A percentile compares a stretch with the other conserved stretches of the same genome.
These are phyloP conservation scores for Cylloceria caligata DNA, from an alignment of 2,888 invertebrate species.

Conservation along the genomic window DNA sequence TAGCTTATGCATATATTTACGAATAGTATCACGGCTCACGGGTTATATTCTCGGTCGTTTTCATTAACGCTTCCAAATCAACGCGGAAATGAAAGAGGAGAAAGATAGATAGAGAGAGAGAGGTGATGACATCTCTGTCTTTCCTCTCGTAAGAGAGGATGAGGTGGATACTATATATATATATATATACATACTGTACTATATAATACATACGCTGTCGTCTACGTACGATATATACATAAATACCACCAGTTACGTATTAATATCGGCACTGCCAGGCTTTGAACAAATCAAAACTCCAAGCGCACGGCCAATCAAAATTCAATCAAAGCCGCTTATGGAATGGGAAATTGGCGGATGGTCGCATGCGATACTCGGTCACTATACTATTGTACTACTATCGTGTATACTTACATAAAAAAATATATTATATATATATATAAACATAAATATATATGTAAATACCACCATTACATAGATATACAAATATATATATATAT, in stretches of 20 bases:
- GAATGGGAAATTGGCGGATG: slow-evolving; percentile 56
- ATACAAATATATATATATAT: slow-evolving; percentile 20
- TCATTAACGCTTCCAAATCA: slow-evolving; percentile 54
- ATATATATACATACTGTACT: slow-evolving; percentile 22
- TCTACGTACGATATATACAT: slow-evolving; percentile 40
- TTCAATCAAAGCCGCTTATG: slow-evolving; percentile 71
- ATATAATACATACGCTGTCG: slow-evolving; percentile 56
- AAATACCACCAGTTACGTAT: slow-evolving; percentile 72
- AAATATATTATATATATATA: slow-evolving; percentile 5
- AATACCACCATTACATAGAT: no score
- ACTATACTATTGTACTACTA: slow-evolving; percentile 51
- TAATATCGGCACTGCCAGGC: slow-evolving; percentile 81
- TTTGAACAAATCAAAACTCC: slow-evolving; percentile 76
- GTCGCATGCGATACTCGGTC: slow-evolving; percentile 58
- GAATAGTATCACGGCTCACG: slow-evolving; percentile 25
- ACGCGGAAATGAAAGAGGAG: slow-evolving; percentile 40
- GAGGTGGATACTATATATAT: slow-evolving; percentile 28
- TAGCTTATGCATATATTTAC: slow-evolving; percentile 10
- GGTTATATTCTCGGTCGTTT: slow-evolving; percentile 37
- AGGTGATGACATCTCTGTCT: slow-evolving; percentile 10
- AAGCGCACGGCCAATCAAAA: slow-evolving; percentile 73
- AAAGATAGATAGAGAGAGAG: no score
- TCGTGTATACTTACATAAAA: slow-evolving; percentile 25
- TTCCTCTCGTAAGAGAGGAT: not conserved
- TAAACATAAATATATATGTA: slow-evolving; percentile 8